Evolutionary conservation across 2,113 vertebrate species (phyloP).

Genomic region (Engystomops pustulosus): DNA sequence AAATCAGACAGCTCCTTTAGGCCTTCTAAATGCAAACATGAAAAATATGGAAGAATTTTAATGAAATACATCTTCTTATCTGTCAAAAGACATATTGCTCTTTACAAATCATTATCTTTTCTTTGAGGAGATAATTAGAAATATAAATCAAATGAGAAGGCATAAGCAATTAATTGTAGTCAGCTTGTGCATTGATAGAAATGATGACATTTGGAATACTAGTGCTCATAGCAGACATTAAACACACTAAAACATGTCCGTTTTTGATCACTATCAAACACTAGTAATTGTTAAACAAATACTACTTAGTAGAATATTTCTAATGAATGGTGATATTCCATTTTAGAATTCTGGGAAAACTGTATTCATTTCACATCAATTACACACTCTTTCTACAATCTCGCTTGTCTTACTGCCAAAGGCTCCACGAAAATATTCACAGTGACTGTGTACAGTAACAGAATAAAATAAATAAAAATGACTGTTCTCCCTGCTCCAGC

Average conservation of each 20-base stretch:
- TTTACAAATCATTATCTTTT: conserved; percentile 31
- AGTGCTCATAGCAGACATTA: not conserved
- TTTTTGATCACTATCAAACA: not conserved
- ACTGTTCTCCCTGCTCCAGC: too few relatives aligned
- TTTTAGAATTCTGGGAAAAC: not conserved
- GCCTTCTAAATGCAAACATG: conserved; percentile 19
- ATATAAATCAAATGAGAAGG: conserved; percentile 31
- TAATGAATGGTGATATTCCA: not conserved
- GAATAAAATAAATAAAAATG: too few relatives aligned
- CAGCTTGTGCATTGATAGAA: conserved; percentile 25
- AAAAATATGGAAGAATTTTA: conserved; percentile 27
- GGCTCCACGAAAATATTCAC: too few relatives aligned
- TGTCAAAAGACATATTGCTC: conserved; percentile 24
- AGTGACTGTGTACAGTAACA: too few relatives aligned
- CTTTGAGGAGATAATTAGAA: conserved; percentile 37
- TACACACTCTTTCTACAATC: not conserved
- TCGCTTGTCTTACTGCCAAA: too few relatives aligned
- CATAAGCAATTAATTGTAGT: conserved; percentile 31
- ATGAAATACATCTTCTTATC: conserved; percentile 36
- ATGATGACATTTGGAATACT: conserved; percentile 16
- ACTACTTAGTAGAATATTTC: not conserved
- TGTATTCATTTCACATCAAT: not conserved
- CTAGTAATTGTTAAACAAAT: not conserved
- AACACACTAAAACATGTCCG: conserved; percentile 22
- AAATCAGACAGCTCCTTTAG: conserved; percentile 4